These are phyloP conservation scores for Pyrocoelia pectoralis DNA, from an alignment of 2,888 invertebrate species.

Conservation along the genomic window DNA sequence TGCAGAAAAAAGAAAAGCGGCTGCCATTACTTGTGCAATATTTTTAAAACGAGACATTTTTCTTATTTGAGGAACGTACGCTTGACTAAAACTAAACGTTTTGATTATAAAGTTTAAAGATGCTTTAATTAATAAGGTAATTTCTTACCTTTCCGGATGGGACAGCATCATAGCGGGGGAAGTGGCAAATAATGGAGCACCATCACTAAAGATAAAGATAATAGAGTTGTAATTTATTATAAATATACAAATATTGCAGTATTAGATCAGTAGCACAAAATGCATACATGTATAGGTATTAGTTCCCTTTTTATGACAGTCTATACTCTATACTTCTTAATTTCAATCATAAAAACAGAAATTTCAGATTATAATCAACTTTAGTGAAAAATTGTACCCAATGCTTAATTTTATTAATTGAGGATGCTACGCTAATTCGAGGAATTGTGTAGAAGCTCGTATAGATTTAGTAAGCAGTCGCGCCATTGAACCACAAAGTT, in stretches of 20 bases:
- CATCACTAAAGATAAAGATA: constrained; percentile 20
- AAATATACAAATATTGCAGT: not conserved
- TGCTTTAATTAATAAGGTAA: constrained; percentile 11
- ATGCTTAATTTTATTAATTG: constrained; percentile 11
- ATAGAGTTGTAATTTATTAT: not conserved
- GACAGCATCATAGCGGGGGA: constrained; percentile 6
- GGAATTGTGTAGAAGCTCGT: constrained; percentile 15
- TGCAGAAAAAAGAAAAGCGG: constrained; percentile 16
- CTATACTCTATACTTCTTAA: too few relatives aligned
- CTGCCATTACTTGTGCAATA: not conserved
- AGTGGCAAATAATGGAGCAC: constrained; percentile 15
- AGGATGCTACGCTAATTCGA: constrained; percentile 13
- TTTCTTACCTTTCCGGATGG: constrained; percentile 16
- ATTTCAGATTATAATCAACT: too few relatives aligned
- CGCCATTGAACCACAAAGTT: constrained; percentile 24
- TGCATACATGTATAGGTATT: too few relatives aligned
- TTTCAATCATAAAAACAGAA: too few relatives aligned
- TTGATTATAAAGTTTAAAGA: not conserved
- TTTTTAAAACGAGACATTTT: not conserved
- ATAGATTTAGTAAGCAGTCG: constrained; percentile 23
- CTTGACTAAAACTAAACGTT: not conserved
- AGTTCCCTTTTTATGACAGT: too few relatives aligned
- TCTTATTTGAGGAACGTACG: too few relatives aligned
- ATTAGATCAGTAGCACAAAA: not conserved
- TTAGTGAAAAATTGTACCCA: too few relatives aligned